Evolutionary conservation across 2,113 vertebrate genomes (phyloP), one percentile per base, ranked within the genome.

Genomic region (Noctilio leporinus): DNA sequence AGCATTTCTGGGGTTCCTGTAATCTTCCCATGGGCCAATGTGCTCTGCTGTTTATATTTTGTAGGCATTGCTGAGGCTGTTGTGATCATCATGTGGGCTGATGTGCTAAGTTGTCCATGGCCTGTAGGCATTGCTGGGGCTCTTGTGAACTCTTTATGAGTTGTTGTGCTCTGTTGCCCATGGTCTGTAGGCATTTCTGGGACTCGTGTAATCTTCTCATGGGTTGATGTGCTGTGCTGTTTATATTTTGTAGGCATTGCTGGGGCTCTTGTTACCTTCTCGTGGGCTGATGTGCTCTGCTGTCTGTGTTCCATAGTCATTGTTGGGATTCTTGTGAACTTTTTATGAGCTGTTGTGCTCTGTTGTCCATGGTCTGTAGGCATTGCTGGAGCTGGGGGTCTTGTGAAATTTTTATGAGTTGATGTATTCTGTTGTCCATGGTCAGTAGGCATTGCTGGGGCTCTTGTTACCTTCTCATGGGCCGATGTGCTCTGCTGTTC

Each of bases 351-450:
- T 0, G 1, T 7, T 15, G 40, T 59, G 26, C 14, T 86, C 20
- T 47, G 45, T 35, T 40, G 10, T 28, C 2, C 0, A 0, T 75
- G 26, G n/a, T 43, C 49, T 22, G 33, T 45, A 10, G 80, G 30
- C 19, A 1, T 47, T 28, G 0, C 80, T 40, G 33, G 5, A 8
- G 1, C 2, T 40, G 33, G 5, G 12, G 1, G 1, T 12, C 3
- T 3, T 1, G 19, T 85, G 4, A 4, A 30, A 7, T 17, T 57
- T 7, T 59, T 7, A 0, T 15, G n/a, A 3, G 7, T 8, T 0
- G 3, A 5, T 43, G 69, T 75, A n/a, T 3, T 35, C 19, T 19
- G 7, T 17, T 15, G 19, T 45, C 2, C 19, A 0, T 15, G 4
- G 24, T 15, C 81, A 1, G 2, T 49, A 14, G 33, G 7, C 2